Evolutionary conservation across 2,113 vertebrate species (phyloP).

Genomic region (Phaethornis superciliosus): DNA sequence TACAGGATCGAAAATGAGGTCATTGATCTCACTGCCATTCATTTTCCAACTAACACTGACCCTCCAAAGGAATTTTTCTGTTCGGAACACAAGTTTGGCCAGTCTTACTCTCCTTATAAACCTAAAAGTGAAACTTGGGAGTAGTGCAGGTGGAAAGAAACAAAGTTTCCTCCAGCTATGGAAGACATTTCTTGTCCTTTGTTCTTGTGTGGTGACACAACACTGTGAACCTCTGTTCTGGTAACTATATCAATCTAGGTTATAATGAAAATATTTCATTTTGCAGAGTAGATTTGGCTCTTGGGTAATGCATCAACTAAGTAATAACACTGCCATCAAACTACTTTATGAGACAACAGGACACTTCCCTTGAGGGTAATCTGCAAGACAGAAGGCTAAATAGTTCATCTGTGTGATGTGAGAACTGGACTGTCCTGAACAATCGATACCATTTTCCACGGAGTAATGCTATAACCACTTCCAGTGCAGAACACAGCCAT

Average conservation of each 20-base stretch:
- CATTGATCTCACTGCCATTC: not conserved
- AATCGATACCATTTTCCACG: not conserved
- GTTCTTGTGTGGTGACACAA: not conserved
- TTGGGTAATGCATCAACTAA: constrained; percentile 27
- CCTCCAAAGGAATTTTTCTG: not conserved
- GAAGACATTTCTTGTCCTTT: not conserved
- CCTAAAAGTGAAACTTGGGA: not conserved
- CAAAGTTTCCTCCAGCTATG: not conserved
- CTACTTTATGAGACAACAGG: constrained; percentile 48
- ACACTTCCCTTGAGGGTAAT: constrained; percentile 38
- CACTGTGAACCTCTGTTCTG: not conserved
- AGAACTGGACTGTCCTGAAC: not conserved
- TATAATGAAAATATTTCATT: constrained; percentile 27
- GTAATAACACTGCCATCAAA: constrained; percentile 44
- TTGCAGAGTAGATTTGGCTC: constrained; percentile 2
- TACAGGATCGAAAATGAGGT: not conserved
- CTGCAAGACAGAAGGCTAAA: constrained; percentile 30
- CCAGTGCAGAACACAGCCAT: not conserved
- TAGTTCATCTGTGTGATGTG: not conserved
- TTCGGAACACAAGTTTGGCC: not conserved
- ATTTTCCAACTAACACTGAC: not conserved
- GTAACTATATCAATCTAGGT: not conserved
- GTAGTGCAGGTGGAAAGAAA: not conserved
- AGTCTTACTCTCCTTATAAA: not conserved
- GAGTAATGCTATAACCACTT: not conserved